phyloP scores from a whole-genome alignment of 2,888 invertebrate genomes.

The Leptura quadrifasciata region DNA sequence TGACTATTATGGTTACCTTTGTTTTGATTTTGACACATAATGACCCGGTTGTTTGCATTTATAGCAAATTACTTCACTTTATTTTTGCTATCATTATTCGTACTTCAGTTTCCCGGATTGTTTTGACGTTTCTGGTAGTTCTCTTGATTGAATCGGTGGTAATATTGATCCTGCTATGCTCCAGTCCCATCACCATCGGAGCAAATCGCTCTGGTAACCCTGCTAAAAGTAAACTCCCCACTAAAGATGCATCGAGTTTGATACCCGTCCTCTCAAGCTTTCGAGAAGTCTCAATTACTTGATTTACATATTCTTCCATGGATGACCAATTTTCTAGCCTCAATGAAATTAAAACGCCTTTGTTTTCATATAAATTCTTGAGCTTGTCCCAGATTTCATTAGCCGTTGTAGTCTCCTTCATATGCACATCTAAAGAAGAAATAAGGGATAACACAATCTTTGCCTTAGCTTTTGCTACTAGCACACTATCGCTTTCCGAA shows the following conservation, averaged over 20 bases:
- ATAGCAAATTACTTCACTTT: no score
- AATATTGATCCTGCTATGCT: slow-evolving; percentile 58
- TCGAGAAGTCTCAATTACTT: no score
- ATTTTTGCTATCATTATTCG: no score
- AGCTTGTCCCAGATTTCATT: no score
- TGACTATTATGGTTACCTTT: no score
- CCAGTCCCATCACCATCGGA: slow-evolving; percentile 61
- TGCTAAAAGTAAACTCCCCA: slow-evolving; percentile 60
- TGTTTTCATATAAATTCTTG: slow-evolving; percentile 57
- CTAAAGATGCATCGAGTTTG: slow-evolving; percentile 60
- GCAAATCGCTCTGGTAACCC: slow-evolving; percentile 57
- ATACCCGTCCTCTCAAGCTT: slow-evolving; percentile 62
- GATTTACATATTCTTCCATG: slow-evolving; percentile 62
- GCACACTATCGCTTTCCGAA: slow-evolving; percentile 2
- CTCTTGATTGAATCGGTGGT: no score
- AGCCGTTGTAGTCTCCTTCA: no score
- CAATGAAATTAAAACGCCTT: slow-evolving; percentile 58
- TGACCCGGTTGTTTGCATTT: no score
- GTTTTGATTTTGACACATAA: no score
- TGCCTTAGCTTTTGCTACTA: slow-evolving; percentile 16
- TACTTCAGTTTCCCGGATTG: neutral
- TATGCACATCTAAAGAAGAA: no score
- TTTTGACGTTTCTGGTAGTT: no score
- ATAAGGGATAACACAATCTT: slow-evolving; percentile 19
- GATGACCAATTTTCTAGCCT: slow-evolving; percentile 58